A percentile compares a stretch with the other conserved stretches of the same genome.
These are phyloP conservation scores for Vireo griseus DNA, from an alignment of 2,797 vertebrate genomes.

Conservation along the genomic window DNA sequence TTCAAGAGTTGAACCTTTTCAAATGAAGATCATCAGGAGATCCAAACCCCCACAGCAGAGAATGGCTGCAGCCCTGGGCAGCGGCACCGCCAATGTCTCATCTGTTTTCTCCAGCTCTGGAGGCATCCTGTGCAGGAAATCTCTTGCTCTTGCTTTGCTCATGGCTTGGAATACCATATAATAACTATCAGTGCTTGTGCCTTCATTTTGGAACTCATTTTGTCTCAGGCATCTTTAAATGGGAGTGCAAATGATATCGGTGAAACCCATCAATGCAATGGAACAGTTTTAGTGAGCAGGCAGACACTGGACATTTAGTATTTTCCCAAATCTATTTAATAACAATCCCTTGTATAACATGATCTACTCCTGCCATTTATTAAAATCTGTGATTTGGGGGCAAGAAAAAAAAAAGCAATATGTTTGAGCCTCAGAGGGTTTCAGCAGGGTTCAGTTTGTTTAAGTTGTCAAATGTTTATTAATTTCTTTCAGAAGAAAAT, in stretches of 20 bases:
- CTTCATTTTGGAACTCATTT: conserved; percentile 4
- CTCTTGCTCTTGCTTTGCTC: neutral
- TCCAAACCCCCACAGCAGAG: neutral
- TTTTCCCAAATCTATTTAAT: neutral
- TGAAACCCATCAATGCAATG: neutral
- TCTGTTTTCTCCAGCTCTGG: neutral
- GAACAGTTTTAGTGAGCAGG: neutral
- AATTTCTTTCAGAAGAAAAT: conserved; percentile 48
- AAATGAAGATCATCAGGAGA: neutral
- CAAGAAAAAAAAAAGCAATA: neutral
- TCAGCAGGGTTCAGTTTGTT: conserved; percentile 45
- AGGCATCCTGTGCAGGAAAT: neutral
- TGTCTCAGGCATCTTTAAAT: conserved; percentile 18
- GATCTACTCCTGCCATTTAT: conserved; percentile 11
- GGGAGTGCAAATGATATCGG: neutral
- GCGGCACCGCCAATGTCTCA: accelerated
- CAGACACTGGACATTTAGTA: neutral
- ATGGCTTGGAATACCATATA: neutral
- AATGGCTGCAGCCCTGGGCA: neutral
- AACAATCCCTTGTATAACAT: neutral
- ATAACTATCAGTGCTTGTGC: neutral
- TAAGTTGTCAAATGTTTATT: conserved; percentile 62
- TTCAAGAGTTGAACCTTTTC: neutral
- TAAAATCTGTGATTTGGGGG: conserved; percentile 6
- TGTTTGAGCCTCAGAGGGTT: neutral